phyloP scores from a whole-genome alignment of 1,140 invertebrate genomes.

The Pogonognathellus flavescens region DNA sequence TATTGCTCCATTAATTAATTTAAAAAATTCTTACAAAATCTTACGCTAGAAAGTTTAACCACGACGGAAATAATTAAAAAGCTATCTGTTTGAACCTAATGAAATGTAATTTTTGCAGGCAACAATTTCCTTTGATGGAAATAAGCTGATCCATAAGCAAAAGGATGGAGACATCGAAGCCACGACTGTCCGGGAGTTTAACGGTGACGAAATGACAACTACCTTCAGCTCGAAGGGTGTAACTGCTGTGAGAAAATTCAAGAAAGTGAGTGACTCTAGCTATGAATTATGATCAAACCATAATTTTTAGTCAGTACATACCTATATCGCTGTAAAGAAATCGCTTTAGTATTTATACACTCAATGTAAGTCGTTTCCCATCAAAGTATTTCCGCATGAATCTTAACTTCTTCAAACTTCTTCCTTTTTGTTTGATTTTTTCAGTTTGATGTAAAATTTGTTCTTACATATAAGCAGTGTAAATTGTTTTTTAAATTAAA shows the following conservation, averaged over 20 bases:
- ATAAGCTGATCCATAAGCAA: conserved; percentile 57
- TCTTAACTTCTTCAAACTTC: no score
- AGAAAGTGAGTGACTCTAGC: conserved; percentile 44
- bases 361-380: no score
- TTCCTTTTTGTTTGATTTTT: no score
- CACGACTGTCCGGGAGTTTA: conserved; percentile 47
- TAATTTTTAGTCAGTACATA: not conserved
- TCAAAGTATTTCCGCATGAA: no score
- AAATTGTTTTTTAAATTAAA: no score
- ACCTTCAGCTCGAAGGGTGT: conserved; percentile 34
- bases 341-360: not conserved
- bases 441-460: no score
- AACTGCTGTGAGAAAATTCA: conserved; percentile 46
- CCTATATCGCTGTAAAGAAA: not conserved
- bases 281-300: not conserved
- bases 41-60: no score
- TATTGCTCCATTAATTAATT: not conserved
- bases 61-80: conserved; percentile 16
- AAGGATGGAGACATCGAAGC: conserved; percentile 17
- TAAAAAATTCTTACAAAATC: not conserved
- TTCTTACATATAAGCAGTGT: no score
- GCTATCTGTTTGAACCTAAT: conserved; percentile 20
- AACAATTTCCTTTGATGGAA: conserved; percentile 47
- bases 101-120: conserved; percentile 26
- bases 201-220: conserved; percentile 51